Base-by-base conservation (phyloP, 2,797 vertebrate genomes). In the Denticeps clupeoides region DNA sequence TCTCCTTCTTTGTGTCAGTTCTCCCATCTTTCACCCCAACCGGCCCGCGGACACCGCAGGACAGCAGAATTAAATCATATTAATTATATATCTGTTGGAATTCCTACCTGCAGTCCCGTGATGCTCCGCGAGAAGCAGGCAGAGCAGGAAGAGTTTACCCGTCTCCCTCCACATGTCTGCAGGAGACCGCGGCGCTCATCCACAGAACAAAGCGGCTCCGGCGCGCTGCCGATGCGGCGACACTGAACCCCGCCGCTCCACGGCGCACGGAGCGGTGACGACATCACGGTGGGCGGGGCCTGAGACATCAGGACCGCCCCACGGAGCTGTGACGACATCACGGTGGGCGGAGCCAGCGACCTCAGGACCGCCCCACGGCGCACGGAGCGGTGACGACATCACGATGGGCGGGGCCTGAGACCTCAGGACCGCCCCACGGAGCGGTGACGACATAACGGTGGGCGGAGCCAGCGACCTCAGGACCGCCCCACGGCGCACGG, bases 151-250 rank as follows among this genome's bases (percentile, higher is more conserved):
- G 60, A 83, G n/a, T 25, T 72, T 84, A 64, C 81, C 68, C 53
- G 74, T 58, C 67, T 75, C 74, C 58, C 70, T 75, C 81, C 81
- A 81, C 84, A 87, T 87, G 57, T 80, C 78, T 63, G 62, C 67
- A 58, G 59, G 49, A 65, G 63, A 58, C 58, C 68, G 67, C 58
- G 31, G 56, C 51, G 71, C 68, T 79, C 75, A 72, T 74, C 69
- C 78, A 60, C 73, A 42, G 65, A 73, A 81, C 77, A 85, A 82
- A 81, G 80, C 71, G 58, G 35, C 62, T 54, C 69, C 70, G 56
- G 27, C 64, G 69, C 55, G 45, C 69, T 55, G 60, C 41, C 64
- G 64, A 60, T 71, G 77, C 73, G 65, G 59, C 70, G 70, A 67
- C 58, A 53, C 60, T 38, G 37, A 56, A 51, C 26, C 11, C 37